Percentiles rank a stretch among this genome's conserved stretches.
These are phyloP conservation scores for Euglossa dilemma DNA, from an alignment of 1,140 invertebrate genomes.

Conservation along the genomic window DNA sequence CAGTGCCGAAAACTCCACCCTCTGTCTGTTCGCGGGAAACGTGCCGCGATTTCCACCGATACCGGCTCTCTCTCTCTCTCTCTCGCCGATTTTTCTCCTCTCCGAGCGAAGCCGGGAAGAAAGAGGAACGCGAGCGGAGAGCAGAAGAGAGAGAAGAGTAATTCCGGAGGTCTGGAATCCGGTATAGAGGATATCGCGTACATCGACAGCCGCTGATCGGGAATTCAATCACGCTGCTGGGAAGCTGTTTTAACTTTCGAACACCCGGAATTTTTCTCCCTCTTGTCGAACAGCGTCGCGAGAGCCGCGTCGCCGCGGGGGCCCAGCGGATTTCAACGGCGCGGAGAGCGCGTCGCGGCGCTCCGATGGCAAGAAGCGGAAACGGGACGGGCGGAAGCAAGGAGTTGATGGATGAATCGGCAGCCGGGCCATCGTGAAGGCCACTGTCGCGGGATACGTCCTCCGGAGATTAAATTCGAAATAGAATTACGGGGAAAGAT, in stretches of 20 bases:
- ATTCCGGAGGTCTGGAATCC: conserved; percentile 33
- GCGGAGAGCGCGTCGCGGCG: not conserved
- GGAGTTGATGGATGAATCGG: conserved; percentile 61
- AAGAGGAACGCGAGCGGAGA: not conserved
- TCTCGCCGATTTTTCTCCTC: not conserved
- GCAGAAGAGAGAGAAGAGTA: conserved; percentile 9
- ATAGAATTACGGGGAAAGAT: conserved; percentile 57
- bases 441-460: conserved; percentile 33
- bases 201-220: conserved; percentile 59
- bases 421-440: conserved; percentile 17
- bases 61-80: not conserved
- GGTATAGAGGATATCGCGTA: conserved; percentile 21
- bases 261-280: conserved; percentile 27
- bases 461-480: conserved; percentile 58
- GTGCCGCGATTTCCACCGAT: conserved; percentile 47
- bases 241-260: conserved; percentile 69
- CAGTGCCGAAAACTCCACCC: conserved; percentile 45
- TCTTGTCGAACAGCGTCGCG: conserved; percentile 7
- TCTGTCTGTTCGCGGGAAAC: conserved; percentile 35
- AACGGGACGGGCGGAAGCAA: conserved; percentile 3
- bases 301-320: not conserved
- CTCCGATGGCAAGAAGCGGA: not conserved
- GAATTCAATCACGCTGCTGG: conserved; percentile 70
- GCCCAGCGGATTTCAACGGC: not conserved
- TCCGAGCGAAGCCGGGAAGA: not conserved